Percentiles rank a stretch among this genome's conserved stretches.
These are phyloP conservation scores for Drosophila austrosaltans DNA, from an alignment of 2,888 invertebrate genomes.

Conservation along the genomic window DNA sequence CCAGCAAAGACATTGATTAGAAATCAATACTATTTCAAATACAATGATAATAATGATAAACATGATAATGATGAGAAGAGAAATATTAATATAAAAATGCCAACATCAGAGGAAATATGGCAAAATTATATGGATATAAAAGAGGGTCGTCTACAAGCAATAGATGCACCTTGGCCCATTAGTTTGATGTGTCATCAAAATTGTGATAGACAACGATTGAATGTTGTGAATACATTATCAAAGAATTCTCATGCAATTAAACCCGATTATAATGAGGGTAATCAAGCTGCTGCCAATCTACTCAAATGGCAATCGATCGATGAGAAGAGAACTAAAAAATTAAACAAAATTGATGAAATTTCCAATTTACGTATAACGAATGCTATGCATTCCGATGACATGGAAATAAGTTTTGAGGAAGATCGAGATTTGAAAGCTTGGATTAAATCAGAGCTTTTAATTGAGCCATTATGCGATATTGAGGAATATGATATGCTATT, in stretches of 20 bases:
- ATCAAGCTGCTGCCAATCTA: not conserved
- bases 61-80: not conserved
- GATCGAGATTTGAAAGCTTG: slow-evolving; percentile 23
- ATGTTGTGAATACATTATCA: too few species aligned
- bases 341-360: not conserved
- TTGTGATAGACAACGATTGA: not conserved
- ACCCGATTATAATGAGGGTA: not conserved
- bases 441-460: slow-evolving; percentile 19
- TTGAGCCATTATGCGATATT: slow-evolving; percentile 31
- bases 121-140: slow-evolving; percentile 2
- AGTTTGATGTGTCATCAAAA: not conserved
- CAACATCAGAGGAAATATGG: slow-evolving; percentile 41
- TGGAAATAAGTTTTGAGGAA: slow-evolving; percentile 24
- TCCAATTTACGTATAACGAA: not conserved
- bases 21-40: not conserved
- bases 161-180: slow-evolving; percentile 27
- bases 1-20: not conserved
- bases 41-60: too few species aligned
- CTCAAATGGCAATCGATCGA: not conserved
- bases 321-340: not conserved
- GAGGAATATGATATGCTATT: slow-evolving; percentile 26
- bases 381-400: not conserved
- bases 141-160: not conserved
- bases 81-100: not conserved
- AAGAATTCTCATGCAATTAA: not conserved